A percentile compares a stretch with the other conserved stretches of the same genome.
phyloP scores from a whole-genome alignment of 2,113 vertebrate species.

The Hippotragus niger region DNA sequence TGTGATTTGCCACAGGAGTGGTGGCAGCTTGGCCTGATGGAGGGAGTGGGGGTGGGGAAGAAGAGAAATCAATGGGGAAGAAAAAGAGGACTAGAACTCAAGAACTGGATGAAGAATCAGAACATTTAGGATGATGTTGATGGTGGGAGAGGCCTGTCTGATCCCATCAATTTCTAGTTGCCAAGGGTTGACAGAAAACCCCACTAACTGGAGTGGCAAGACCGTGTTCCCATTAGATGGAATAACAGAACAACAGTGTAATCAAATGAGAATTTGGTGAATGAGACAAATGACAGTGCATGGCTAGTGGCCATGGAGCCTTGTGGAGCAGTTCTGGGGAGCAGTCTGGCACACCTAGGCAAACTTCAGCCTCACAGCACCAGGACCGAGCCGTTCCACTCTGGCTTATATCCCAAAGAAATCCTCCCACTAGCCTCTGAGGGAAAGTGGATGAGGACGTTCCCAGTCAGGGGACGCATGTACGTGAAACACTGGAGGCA shows the following conservation, averaged over 20 bases:
- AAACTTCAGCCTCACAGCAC: neutral
- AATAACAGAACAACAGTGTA: neutral
- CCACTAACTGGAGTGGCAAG: neutral
- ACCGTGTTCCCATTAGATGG: neutral
- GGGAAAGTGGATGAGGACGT: neutral
- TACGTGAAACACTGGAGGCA: neutral
- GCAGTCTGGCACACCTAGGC: neutral
- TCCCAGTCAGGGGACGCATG: neutral
- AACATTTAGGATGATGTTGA: neutral
- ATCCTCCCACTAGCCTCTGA: neutral
- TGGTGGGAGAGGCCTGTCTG: neutral
- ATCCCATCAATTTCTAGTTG: neutral
- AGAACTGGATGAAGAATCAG: neutral
- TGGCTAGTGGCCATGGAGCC: neutral
- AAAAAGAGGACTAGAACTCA: neutral
- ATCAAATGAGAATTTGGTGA: neutral
- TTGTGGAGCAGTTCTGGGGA: neutral
- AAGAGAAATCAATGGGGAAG: neutral
- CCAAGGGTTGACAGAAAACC: neutral
- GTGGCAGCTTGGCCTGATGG: too few relatives aligned
- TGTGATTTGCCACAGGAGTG: fast-evolving
- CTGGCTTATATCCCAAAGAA: neutral
- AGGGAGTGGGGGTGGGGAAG: neutral
- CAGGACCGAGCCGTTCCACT: neutral
- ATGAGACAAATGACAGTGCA: neutral